A percentile compares a stretch with the other conserved stretches of the same genome.
phyloP scores from a whole-genome alignment of 2,113 vertebrate species.

The Dendrocopos noguchii region DNA sequence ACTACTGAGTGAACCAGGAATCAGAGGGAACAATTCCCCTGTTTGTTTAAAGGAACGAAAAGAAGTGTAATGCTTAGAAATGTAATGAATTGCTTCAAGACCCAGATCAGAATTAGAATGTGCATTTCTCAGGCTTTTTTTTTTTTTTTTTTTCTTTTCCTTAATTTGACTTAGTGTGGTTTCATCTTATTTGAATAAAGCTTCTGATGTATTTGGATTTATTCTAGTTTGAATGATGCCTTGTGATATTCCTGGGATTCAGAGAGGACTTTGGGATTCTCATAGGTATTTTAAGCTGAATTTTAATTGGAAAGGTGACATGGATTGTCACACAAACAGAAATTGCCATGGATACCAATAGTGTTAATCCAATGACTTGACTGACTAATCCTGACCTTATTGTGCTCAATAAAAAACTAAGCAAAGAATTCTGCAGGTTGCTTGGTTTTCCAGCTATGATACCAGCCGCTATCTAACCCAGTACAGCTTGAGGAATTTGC shows the following conservation, averaged over 20 bases:
- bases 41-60: neutral
- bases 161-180: neutral
- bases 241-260: conserved; percentile 52
- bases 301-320: conserved; percentile 73
- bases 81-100: neutral
- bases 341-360: conserved; percentile 72
- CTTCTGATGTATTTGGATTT: conserved; percentile 39
- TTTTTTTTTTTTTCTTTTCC: neutral
- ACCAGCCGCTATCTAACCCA: conserved; percentile 51
- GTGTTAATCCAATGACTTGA: conserved; percentile 51
- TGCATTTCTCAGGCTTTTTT: neutral
- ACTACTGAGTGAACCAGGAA: neutral
- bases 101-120: neutral
- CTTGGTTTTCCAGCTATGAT: conserved; percentile 52
- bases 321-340: conserved; percentile 67
- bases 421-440: conserved; percentile 59
- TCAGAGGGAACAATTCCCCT: neutral
- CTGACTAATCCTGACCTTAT: conserved; percentile 72
- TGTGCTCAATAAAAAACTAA: conserved; percentile 60
- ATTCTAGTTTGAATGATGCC: conserved; percentile 24
- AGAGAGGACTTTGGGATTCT: conserved; percentile 66
- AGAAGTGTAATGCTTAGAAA: neutral
- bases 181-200: conserved; percentile 43
- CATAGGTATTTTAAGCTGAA: conserved; percentile 72
- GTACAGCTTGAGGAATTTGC: conserved; percentile 66